Conservation (phyloP, 2,113 vertebrate genomes). For the Sceloporus undulatus region DNA sequence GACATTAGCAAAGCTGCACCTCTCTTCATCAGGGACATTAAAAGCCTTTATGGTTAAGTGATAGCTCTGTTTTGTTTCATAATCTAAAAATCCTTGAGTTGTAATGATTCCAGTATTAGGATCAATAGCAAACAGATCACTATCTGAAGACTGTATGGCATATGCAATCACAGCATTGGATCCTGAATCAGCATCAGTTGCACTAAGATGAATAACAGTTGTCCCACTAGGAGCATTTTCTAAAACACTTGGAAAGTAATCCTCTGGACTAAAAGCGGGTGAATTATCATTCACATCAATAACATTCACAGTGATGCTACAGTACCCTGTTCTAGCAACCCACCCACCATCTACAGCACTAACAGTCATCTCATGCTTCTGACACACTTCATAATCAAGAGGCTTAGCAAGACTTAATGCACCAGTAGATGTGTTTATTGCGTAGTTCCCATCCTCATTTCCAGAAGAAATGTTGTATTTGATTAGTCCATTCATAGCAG, state of each 20-base stretch:
- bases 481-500: constrained; percentile 92
- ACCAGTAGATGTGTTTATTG: constrained; percentile 89
- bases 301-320: constrained; percentile 86
- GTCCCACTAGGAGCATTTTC: constrained; percentile 98
- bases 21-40: constrained; percentile 95
- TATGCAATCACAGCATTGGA: constrained; percentile 92
- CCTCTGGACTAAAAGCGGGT: constrained; percentile 87
- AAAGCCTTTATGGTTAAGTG: constrained; percentile 95
- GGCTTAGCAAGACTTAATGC: constrained; percentile 83
- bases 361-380: constrained; percentile 88
- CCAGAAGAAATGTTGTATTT: constrained; percentile 90
- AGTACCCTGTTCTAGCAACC: constrained; percentile 91
- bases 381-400: constrained; percentile 90
- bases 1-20: constrained; percentile 92
- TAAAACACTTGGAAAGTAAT: constrained; percentile 90
- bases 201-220: constrained; percentile 90
- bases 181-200: constrained; percentile 89
- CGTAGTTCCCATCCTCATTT: constrained; percentile 88
- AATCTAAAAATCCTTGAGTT: constrained; percentile 98
- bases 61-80: constrained; percentile 95
- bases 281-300: constrained; percentile 96
- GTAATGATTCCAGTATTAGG: constrained; percentile 94
- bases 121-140: constrained; percentile 96
- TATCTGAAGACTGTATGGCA: constrained; percentile 93
- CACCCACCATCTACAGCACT: constrained; percentile 93